Evolutionary conservation across 2,797 vertebrate species (phyloP).

Genomic region (Sciaenops ocellatus): DNA sequence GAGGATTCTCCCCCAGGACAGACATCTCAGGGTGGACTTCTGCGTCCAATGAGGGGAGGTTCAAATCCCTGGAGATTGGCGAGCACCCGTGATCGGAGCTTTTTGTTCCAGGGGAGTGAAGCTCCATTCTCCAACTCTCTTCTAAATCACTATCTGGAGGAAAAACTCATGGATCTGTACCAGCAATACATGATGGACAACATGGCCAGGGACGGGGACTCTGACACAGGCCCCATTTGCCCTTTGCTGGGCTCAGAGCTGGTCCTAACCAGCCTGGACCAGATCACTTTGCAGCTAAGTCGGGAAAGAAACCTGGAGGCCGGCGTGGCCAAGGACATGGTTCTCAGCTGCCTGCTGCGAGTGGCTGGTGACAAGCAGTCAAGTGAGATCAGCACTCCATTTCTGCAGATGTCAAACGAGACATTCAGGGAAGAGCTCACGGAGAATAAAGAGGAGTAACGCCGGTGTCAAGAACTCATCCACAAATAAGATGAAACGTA

Average conservation of each 20-base stretch:
- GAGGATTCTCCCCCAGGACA: conserved; percentile 83
- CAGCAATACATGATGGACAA: conserved; percentile 94
- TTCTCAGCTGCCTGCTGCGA: conserved; percentile 91
- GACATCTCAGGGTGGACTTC: conserved; percentile 53
- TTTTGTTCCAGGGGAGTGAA: conserved; percentile 88
- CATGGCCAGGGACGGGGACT: conserved; percentile 78
- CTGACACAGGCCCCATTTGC: conserved; percentile 77
- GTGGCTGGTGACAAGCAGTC: conserved; percentile 91
- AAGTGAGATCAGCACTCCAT: conserved; percentile 94
- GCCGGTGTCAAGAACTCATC: conserved; percentile 14
- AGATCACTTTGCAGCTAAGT: conserved; percentile 94
- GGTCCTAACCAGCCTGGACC: conserved; percentile 92
- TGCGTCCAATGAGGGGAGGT: conserved; percentile 76
- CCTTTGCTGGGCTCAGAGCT: conserved; percentile 92
- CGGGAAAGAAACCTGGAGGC: conserved; percentile 93
- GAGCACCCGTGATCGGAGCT: conserved; percentile 87
- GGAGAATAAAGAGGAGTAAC: conserved; percentile 44
- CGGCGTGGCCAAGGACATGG: conserved; percentile 93
- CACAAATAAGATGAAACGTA: not conserved
- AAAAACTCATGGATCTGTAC: conserved; percentile 94
- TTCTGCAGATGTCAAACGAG: conserved; percentile 93
- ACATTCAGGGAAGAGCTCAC: conserved; percentile 59
- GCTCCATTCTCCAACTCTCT: conserved; percentile 94
- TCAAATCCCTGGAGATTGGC: conserved; percentile 88
- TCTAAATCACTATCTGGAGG: conserved; percentile 94